phyloP scores from a whole-genome alignment of 2,113 vertebrate species.

The Campylorhamphus procurvoides region DNA sequence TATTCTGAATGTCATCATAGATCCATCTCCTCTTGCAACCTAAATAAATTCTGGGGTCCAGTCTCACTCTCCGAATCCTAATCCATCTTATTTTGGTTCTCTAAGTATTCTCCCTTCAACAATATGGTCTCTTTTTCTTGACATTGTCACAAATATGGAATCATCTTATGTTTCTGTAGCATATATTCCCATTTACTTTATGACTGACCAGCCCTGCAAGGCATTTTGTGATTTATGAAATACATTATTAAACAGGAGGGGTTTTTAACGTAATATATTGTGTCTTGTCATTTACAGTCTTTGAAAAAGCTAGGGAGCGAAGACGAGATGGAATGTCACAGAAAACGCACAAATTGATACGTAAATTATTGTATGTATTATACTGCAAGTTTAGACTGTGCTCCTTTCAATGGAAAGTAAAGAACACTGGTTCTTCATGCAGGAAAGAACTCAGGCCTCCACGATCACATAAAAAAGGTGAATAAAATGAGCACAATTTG shows the following conservation, averaged over 20 bases:
- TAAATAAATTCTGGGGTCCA: neutral
- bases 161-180: neutral
- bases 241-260: neutral
- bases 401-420: neutral
- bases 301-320: neutral
- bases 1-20: neutral
- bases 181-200: neutral
- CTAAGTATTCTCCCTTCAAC: neutral
- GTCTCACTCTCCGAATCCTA: neutral
- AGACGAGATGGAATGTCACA: neutral
- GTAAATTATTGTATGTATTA: neutral
- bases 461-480: neutral
- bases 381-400: neutral
- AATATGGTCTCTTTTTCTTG: neutral
- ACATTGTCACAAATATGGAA: neutral
- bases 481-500: neutral
- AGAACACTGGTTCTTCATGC: neutral
- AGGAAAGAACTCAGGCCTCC: neutral
- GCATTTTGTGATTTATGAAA: neutral
- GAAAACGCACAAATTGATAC: neutral
- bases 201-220: neutral
- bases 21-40: neutral
- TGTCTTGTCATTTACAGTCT: neutral
- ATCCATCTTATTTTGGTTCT: neutral
- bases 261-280: neutral